Base-by-base conservation (phyloP, 1,140 invertebrate species). In the Dinoponera quadriceps region DNA sequence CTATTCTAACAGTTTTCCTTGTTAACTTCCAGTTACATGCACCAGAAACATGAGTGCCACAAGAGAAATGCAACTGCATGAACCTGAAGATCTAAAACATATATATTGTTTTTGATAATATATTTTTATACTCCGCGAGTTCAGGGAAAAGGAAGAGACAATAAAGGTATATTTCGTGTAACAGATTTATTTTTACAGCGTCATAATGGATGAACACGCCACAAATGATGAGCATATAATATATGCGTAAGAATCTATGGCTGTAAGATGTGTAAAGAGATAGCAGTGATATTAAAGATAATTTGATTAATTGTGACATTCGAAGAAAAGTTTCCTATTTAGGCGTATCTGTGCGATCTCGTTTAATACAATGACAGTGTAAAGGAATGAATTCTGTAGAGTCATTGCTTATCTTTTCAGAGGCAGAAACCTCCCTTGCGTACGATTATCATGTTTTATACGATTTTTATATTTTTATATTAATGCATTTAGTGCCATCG, bases 11-110 rank as follows among this genome's bases (percentile, higher is more conserved):
- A 69, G n/a, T 20, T 77, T 75, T 77, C 78, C 78, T 49, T 63
- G 20, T 49, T 57, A 14, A 66, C 80, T 89, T 89, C 60, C 57
- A 93, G 91, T 74, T 92, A 55, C 91, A 92, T 71, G 86, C 89
- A 20, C 84, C 88, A 48, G 86, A 91, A 63, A 72, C 49, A 62
- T 82, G 63, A 51, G 33, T 66, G 51, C 62, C 3, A 62, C 62
- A 38, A 54, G 51, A 20, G 14, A 27, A 20, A 29, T 22, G 25
- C 9, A 57, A 68, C 27, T 86, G 72, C 82, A 69, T 68, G 49
- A 27, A 57, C 44, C 27, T 27, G 33, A 82, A 85, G 20, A 68
- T 48, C 49, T 33, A 38, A 54, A 54, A 74, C 68, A 85, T 51
- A 60, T 59, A 78, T 63, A 48, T 81, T 87, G 22, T 62, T 65